Evolutionary conservation across 2,797 vertebrate species (phyloP).

Genomic region (Molossus alvarezi): DNA sequence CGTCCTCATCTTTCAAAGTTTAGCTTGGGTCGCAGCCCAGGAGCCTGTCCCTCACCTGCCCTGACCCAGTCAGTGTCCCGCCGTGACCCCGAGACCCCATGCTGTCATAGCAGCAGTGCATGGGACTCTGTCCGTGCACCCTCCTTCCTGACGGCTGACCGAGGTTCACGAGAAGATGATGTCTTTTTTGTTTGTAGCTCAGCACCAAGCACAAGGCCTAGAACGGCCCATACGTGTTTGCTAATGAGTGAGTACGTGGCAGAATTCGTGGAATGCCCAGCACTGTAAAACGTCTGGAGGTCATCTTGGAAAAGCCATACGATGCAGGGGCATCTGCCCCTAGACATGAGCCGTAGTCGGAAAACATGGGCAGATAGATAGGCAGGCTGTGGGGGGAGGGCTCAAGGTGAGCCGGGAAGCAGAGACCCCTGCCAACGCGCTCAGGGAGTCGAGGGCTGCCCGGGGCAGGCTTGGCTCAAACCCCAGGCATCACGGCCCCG

Average conservation of each 20-base stretch:
- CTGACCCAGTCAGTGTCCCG: too few relatives aligned
- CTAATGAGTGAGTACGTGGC: not conserved
- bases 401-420: not conserved
- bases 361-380: not conserved
- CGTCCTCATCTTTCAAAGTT: conserved; percentile 3
- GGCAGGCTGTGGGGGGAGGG: not conserved
- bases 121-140: not conserved
- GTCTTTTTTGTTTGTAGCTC: not conserved
- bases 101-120: not conserved
- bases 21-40: not conserved
- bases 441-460: not conserved
- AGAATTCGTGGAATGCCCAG: not conserved
- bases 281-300: not conserved
- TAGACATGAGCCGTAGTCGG: not conserved
- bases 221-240: not conserved
- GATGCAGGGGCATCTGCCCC: not conserved
- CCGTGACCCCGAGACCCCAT: rapidly evolving
- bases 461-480: not conserved
- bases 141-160: not conserved
- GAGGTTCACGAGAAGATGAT: not conserved
- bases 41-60: not conserved
- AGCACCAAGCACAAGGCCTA: not conserved
- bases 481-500: rapidly evolving
- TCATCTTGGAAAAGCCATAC: not conserved
- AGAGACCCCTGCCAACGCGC: not conserved